Evolutionary conservation across 2,888 invertebrate species (phyloP).

Genomic region (Sylvicola cinctus): DNA sequence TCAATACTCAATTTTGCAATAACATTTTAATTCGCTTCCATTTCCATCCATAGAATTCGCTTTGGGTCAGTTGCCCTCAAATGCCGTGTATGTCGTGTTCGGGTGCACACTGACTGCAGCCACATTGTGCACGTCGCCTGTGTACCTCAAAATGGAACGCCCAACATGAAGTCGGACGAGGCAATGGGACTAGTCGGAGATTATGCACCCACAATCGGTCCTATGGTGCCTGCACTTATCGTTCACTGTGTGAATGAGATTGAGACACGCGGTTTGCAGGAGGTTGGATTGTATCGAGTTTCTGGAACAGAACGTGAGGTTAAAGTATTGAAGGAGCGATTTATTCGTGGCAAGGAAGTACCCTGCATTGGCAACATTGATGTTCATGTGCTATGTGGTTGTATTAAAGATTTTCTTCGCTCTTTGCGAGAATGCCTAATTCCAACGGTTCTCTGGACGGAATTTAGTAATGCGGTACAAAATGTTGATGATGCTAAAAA

Average conservation of each 20-base stretch:
- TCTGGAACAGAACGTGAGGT: conserved; percentile 81
- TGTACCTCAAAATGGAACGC: conserved; percentile 52
- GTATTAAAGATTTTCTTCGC: conserved; percentile 84
- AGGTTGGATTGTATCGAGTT: conserved; percentile 81
- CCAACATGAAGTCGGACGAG: conserved; percentile 24
- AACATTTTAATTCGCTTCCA: conserved; percentile 9
- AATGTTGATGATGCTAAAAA: conserved; percentile 39
- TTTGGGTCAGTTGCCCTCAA: conserved; percentile 68
- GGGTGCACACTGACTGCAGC: conserved; percentile 72
- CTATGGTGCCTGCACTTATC: conserved; percentile 86
- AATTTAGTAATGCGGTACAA: conserved; percentile 30
- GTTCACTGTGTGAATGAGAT: conserved; percentile 91
- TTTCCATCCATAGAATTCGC: too few species aligned
- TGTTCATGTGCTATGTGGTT: conserved; percentile 78
- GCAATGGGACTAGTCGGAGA: conserved; percentile 59
- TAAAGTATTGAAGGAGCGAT: conserved; percentile 65
- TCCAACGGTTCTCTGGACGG: conserved; percentile 56
- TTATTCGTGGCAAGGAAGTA: conserved; percentile 65
- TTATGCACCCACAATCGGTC: conserved; percentile 64
- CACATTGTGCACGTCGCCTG: conserved; percentile 69
- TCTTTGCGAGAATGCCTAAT: conserved; percentile 77
- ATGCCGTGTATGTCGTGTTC: conserved; percentile 68
- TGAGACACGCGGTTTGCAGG: conserved; percentile 67
- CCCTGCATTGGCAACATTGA: conserved; percentile 59
- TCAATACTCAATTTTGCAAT: too few species aligned